Base-by-base conservation (phyloP, 1,140 invertebrate genomes). In the Pantala flavescens region DNA sequence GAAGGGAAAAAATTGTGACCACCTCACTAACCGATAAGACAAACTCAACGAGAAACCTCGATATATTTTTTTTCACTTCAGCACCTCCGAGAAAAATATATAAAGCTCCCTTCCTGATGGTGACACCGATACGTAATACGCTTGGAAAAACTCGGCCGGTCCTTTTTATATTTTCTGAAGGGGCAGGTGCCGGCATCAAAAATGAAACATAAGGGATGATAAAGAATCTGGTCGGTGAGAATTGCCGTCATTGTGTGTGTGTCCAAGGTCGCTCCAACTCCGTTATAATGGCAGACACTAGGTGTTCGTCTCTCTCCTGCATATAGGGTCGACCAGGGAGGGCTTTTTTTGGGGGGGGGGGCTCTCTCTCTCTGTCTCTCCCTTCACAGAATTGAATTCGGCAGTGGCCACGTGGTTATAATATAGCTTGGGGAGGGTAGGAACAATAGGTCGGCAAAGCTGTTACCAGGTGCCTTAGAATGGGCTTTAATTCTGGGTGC, bases 381-480 rank as follows among this genome's bases (percentile, higher is more conserved):
- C 28, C 28, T 36, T 36, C 49, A 19, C 49, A 21, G 49, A 63
- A 63, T 63, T 63, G 49, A 63, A 63, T 63, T 63, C 49, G 49
- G 49, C 49, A 21, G 49, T 63, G 49, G 49, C 14, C 49, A 21
- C 49, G 14, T 63, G 49, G 49, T 63, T 63, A 63, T 63, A 19
- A 63, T 63, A 63, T 63, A 21, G 49, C 5, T 3, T 63, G 49
- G 49, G n/a, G n/a, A 21, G 49, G 49, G 2, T 19, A 63, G 2
- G 49, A 63, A 63, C 49, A 63, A 63, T 63, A 12, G 49, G 3
- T 63, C 49, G 14, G 49, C 49, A 21, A 63, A 19, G 49, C 49
- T 63, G 49, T 63, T 63, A 63, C 49, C 49, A 63, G 49, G 49
- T 63, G 49, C 49, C 49, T 63, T 63, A 63, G 49, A 63, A 63